Evolutionary conservation across 2,113 vertebrate genomes (phyloP).

Genomic region (Hippocampus guttulatus): DNA sequence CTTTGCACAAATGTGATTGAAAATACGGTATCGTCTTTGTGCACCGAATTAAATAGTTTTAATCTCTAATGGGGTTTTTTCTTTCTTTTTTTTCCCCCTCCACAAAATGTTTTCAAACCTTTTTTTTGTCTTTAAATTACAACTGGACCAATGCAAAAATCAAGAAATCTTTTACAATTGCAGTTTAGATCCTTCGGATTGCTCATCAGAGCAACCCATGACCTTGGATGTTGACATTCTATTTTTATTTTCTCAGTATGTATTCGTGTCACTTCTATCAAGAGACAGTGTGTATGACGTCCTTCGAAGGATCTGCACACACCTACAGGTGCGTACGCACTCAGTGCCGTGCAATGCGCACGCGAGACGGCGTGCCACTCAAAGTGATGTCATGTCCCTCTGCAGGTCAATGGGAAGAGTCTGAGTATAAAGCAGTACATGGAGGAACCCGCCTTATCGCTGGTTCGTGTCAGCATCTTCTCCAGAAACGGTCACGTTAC

Average conservation of each 20-base stretch:
- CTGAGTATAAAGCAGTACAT: constrained; percentile 85
- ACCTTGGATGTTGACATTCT: background rate
- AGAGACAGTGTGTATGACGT: constrained; percentile 90
- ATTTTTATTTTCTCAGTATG: constrained; percentile 71
- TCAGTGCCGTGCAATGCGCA: background rate
- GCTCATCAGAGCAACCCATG: background rate
- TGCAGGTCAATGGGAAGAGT: constrained; percentile 81
- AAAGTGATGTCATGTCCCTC: constrained; percentile 5
- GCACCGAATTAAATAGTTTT: constrained; percentile 20
- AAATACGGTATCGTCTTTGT: constrained; percentile 21
- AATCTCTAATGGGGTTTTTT: constrained; percentile 5
- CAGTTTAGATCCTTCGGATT: background rate
- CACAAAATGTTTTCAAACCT: no score
- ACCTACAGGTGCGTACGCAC: constrained; percentile 79
- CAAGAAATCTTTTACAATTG: background rate
- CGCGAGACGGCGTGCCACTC: background rate
- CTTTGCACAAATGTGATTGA: constrained; percentile 28
- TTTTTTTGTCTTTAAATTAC: no score
- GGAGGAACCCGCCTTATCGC: constrained; percentile 77
- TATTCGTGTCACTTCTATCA: constrained; percentile 91
- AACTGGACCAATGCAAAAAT: no score
- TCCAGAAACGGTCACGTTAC: no score
- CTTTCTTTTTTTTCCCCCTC: no score
- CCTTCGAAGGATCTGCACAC: constrained; percentile 87
- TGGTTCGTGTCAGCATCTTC: constrained; percentile 73